A percentile compares a stretch with the other conserved stretches of the same genome.
phyloP scores from a whole-genome alignment of 2,888 invertebrate species.

The Brenthis hecate region DNA sequence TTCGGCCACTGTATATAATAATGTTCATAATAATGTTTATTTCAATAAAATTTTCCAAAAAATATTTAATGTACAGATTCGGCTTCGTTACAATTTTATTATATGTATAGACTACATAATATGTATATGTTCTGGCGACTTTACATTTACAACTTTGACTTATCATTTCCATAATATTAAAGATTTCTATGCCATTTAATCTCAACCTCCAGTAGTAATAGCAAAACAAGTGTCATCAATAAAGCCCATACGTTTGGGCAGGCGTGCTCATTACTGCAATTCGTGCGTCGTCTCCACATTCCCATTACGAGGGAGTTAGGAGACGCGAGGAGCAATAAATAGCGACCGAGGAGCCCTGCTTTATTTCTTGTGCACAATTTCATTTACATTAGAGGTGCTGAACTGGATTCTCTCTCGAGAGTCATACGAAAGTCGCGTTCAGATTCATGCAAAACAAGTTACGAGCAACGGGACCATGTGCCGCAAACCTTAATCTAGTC shows the following conservation, averaged over 20 bases:
- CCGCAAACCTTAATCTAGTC: constrained; percentile 73
- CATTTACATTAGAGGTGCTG: constrained; percentile 80
- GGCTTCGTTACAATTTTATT: too few species aligned
- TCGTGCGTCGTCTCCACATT: constrained; percentile 68
- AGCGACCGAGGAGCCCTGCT: constrained; percentile 72
- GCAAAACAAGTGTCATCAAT: constrained; percentile 67
- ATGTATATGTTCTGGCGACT: too few species aligned
- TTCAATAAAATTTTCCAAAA: too few species aligned
- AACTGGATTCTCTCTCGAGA: constrained; percentile 69
- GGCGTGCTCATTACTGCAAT: constrained; percentile 74
- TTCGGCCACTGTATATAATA: too few species aligned
- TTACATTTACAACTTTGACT: too few species aligned
- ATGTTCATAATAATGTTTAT: too few species aligned
- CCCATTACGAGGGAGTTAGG: constrained; percentile 77
- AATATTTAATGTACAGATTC: too few species aligned
- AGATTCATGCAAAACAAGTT: constrained; percentile 79
- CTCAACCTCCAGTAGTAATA: constrained; percentile 35
- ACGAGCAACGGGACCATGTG: constrained; percentile 68
- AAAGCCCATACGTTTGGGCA: constrained; percentile 75
- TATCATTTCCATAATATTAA: too few species aligned
- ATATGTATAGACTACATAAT: too few species aligned
- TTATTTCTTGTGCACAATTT: constrained; percentile 80
- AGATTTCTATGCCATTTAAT: too few species aligned
- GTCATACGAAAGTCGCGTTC: constrained; percentile 73
- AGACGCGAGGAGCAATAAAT: constrained; percentile 77